Evolutionary conservation across 2,888 invertebrate genomes (phyloP).

Genomic region (Lamellibrachia satsuma): DNA sequence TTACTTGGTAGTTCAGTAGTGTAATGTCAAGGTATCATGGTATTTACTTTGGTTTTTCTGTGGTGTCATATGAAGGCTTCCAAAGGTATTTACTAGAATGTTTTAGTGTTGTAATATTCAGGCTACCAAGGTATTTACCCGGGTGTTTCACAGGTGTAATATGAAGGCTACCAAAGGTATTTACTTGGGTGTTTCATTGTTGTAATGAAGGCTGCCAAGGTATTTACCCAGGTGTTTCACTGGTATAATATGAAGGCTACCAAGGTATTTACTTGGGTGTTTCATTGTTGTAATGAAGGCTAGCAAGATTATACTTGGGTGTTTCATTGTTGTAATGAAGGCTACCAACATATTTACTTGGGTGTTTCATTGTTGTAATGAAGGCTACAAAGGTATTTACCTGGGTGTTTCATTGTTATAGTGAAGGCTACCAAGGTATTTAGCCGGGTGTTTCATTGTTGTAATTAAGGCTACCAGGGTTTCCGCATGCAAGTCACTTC

Average conservation of each 20-base stretch:
- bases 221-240: neutral
- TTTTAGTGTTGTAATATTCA: neutral
- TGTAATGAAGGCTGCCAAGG: neutral
- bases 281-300: too few species aligned
- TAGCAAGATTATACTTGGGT: too few species aligned
- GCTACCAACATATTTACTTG: too few species aligned
- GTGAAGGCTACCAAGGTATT: too few species aligned
- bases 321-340: too few species aligned
- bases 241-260: neutral
- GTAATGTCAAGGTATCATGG: neutral
- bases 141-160: neutral
- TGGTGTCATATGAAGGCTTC: neutral
- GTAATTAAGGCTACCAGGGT: too few species aligned
- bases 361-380: too few species aligned
- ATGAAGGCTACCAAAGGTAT: neutral
- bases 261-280: too few species aligned
- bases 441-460: too few species aligned
- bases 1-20: neutral
- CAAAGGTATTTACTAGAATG: neutral
- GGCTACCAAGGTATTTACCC: neutral
- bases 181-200: neutral
- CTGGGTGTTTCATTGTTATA: too few species aligned
- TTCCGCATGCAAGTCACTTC: too few species aligned
- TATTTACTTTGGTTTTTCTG: neutral
- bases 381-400: too few species aligned